A percentile compares a stretch with the other conserved stretches of the same genome.
Conservation (phyloP, 2,797 vertebrate species). For the Channa striata region DNA sequence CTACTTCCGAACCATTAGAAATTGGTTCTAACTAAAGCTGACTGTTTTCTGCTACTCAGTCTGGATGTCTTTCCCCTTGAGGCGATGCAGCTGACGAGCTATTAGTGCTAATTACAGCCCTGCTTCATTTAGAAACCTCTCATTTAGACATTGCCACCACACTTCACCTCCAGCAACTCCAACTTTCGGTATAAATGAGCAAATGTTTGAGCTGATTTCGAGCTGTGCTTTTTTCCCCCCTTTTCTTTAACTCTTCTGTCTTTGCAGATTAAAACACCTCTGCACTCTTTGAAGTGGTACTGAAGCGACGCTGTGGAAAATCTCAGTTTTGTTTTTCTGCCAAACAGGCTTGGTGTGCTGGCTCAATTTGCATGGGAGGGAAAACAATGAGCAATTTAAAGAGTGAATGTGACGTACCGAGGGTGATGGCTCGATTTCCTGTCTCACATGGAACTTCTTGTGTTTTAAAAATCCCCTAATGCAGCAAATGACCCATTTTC, state of each 20-base stretch:
- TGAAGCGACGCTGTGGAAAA: slow-evolving; percentile 52
- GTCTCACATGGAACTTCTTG: slow-evolving; percentile 49
- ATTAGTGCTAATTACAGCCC: slow-evolving; percentile 84
- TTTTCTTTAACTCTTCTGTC: slow-evolving; percentile 54
- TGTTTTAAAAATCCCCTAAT: slow-evolving; percentile 67
- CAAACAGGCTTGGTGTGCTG: slow-evolving; percentile 36
- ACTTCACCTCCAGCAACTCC: slow-evolving; percentile 75
- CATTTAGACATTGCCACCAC: slow-evolving; percentile 73
- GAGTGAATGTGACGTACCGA: slow-evolving; percentile 32
- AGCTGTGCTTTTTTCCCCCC: slow-evolving; percentile 21
- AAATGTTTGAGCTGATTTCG: slow-evolving; percentile 43
- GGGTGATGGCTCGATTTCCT: slow-evolving; percentile 61
- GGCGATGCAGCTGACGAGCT: slow-evolving; percentile 77
- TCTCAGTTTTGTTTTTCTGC: slow-evolving; percentile 54
- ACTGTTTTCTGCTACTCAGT: slow-evolving; percentile 70
- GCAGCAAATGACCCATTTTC: slow-evolving; percentile 76
- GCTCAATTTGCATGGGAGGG: slow-evolving; percentile 40
- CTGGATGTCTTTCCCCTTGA: slow-evolving; percentile 73
- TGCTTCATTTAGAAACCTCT: slow-evolving; percentile 80
- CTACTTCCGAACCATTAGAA: slow-evolving; percentile 74
- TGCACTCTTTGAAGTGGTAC: slow-evolving; percentile 62
- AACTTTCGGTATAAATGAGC: slow-evolving; percentile 57
- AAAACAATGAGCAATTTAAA: slow-evolving; percentile 61
- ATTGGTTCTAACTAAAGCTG: slow-evolving; percentile 73
- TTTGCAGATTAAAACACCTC: slow-evolving; percentile 72